phyloP scores from a whole-genome alignment of 2,113 vertebrate species.

The Vimba vimba region DNA sequence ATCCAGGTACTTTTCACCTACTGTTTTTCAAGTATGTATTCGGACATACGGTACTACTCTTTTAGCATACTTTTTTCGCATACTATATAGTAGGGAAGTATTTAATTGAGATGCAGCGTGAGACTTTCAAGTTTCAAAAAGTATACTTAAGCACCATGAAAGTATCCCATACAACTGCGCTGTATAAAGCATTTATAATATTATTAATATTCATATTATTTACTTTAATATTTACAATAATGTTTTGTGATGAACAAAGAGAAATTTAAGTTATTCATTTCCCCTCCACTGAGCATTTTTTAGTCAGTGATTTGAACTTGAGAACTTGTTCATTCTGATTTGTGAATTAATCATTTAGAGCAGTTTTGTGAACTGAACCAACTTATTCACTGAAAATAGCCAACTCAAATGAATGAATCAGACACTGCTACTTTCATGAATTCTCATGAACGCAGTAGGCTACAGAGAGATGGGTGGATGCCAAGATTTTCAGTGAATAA shows the following conservation, averaged over 20 bases:
- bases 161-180: not conserved
- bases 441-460: not conserved
- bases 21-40: not conserved
- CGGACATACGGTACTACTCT: not conserved
- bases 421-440: not conserved
- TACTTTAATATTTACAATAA: not conserved
- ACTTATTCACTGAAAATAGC: not conserved
- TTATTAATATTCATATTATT: not conserved
- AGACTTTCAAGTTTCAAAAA: not conserved
- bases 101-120: not conserved
- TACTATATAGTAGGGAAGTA: not conserved
- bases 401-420: not conserved
- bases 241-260: not conserved
- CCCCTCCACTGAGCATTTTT: not conserved
- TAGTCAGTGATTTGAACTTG: not conserved
- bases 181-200: not conserved
- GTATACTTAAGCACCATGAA: not conserved
- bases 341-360: not conserved
- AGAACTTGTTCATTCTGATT: not conserved
- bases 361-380: not conserved
- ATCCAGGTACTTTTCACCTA: not conserved
- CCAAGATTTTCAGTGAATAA: slow-evolving; percentile 11
- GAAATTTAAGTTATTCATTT: not conserved
- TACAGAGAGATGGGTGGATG: not conserved
- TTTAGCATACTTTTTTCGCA: not conserved